Base-by-base conservation (phyloP, 2,888 invertebrate species). In the Aphidius colemani region DNA sequence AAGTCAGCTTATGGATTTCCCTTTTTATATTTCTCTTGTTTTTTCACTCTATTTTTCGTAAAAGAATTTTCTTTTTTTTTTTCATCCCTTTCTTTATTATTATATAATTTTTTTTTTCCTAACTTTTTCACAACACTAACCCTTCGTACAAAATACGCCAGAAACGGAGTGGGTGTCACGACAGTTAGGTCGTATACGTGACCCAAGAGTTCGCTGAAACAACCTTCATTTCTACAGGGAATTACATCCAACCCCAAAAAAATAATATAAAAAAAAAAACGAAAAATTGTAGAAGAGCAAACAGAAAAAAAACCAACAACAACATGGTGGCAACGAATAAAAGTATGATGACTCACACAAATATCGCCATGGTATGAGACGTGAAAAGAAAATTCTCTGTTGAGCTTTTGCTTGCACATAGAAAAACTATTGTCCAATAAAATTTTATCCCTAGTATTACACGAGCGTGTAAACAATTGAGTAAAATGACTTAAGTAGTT, bases 171-270 rank as follows among this genome's bases (percentile, higher is more conserved):
- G 68, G 72, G 76, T 74, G 75, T 74, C 76, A 71, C 74, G 72
- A 75, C 75, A 71, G 76, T 76, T 74, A 72, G 77, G 75, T 76
- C 72, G 73, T 70, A 74, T 74, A 77, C 76, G 76, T 76, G 77
- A 76, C 76, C 75, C 74, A 66, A 68, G 75, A 76, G 70, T 70
- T 76, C 70, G 70, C 69, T 67, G 72, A 71, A 73, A 77, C 71
- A 77, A 72, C 73, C 72, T 71, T 10, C 74, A 76, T 46, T 75
- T 74, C 76, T 74, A 75, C 71, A 70, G 71, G 70, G 72, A 75
- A 76, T 75, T 77, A 76, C 76, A 71, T 74, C 67, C 71, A 60
- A 66, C 66, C 51, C 56, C 43, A 46, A 51, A 48, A 48, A 49
- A 53, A 64, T 53, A 62, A 49, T 8, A 43, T n/a, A 56, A 45